Base-by-base conservation (phyloP, 2,113 vertebrate species). In the Nibea albiflora region DNA sequence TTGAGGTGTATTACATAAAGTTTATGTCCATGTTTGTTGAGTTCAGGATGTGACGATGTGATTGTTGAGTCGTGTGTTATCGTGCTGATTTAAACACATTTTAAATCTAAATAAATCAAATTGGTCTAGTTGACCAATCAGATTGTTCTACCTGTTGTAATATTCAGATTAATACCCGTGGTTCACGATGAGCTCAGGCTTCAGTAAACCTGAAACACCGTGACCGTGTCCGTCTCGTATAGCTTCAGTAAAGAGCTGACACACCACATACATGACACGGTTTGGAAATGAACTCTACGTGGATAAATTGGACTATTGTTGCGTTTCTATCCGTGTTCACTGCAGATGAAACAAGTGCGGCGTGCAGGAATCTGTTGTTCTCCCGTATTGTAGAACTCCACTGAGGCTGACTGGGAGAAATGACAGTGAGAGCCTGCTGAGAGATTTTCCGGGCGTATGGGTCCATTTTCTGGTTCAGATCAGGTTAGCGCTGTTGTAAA, bases 401-500 rank as follows among this genome's bases (percentile, higher is more conserved):
- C 69, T 4, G 83, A 85, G 79, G 76, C 63, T 14, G 81, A 26
- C 85, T 31, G 65, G 61, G 77, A 66, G 86, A 63, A 69, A 76
- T 65, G 85, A 86, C 85, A 85, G 87, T 20, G 70, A 85, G 76
- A 86, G 81, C 86, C 83, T 82, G 85, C 88, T 84, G 89, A 64
- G 85, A 89, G 90, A 90, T 93, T 92, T 91, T 93, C 87, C 87
- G 42, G 87, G 66, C 76, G 28, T 77, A 61, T 91, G 82, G 88
- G 20, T 92, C 91, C 89, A 90, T 93, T 92, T 93, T 93, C 90
- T 92, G 90, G 78, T 90, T 92, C 85, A 92, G 86, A 90, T 93
- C 92, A 86, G 88, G 89, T 90, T 88, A 88, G 91, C 62, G 71
- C 82, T 77, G 80, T 89, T 81, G 76, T 91, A 88, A 91, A 90